Conservation (phyloP, 2,113 vertebrate species). For the Malurus alboscapulatus region DNA sequence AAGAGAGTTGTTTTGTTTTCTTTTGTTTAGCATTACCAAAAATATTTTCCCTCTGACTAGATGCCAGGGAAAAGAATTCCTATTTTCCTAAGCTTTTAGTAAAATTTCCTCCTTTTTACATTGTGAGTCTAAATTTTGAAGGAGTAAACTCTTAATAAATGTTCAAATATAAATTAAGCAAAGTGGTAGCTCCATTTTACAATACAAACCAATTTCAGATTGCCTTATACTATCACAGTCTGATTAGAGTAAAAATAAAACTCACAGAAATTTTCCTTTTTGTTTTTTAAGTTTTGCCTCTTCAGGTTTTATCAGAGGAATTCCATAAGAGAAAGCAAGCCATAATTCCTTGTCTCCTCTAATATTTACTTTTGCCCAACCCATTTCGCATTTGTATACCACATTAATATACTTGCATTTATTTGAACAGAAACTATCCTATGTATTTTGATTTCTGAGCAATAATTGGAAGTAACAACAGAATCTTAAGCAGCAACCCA, state of each 20-base stretch:
- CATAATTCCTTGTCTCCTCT: not conserved
- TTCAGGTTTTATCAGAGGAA: not conserved
- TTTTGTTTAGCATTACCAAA: not conserved
- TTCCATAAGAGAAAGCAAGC: not conserved
- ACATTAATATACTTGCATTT: constrained; percentile 7
- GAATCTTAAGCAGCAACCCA: constrained; percentile 40
- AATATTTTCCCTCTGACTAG: not conserved
- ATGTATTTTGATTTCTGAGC: constrained; percentile 39
- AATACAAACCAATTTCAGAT: not conserved
- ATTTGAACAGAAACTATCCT: constrained; percentile 39
- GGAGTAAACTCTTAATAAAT: not conserved
- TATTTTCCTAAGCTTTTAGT: not conserved
- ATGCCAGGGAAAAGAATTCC: constrained; percentile 14
- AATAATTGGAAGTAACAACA: constrained; percentile 57
- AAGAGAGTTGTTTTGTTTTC: constrained; percentile 41
- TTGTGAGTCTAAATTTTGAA: constrained; percentile 15
- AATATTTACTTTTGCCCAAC: not conserved
- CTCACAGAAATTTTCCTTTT: constrained; percentile 30
- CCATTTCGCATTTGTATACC: constrained; percentile 20
- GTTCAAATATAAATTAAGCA: constrained; percentile 33
- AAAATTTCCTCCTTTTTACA: constrained; percentile 11
- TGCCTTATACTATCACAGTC: constrained; percentile 11
- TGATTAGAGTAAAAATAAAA: constrained; percentile 31
- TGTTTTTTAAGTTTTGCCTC: constrained; percentile 2
- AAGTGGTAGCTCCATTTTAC: constrained; percentile 25